Conservation (phyloP, 30 jellyfish, hydroid and myxozoan species). For the Turritopsis rubra region DNA sequence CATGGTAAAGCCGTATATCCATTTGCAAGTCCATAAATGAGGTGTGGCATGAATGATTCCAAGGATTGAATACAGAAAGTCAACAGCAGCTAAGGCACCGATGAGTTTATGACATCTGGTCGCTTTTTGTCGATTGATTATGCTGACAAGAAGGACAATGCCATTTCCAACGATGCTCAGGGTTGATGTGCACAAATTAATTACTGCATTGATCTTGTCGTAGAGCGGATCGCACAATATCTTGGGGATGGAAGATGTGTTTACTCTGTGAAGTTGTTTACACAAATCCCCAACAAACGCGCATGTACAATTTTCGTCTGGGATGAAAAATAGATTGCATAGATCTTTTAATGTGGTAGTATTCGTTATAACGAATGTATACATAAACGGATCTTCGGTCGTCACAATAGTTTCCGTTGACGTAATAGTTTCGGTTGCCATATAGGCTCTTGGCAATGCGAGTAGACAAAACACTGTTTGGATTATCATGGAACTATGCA, state of each 20-base stretch:
- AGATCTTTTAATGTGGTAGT: not conserved
- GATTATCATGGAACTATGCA: not conserved
- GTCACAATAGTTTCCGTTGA: not conserved
- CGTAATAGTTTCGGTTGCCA: not conserved
- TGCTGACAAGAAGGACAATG: not conserved
- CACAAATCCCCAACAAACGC: not conserved
- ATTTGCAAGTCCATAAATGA: conserved; percentile 13
- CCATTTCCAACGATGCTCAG: not conserved
- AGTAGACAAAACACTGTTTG: not conserved
- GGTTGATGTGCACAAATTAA: not conserved
- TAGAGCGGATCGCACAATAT: not conserved
- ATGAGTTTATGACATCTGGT: conserved; percentile 1
- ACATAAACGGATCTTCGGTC: not conserved
- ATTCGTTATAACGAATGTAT: not conserved
- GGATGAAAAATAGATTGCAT: not conserved
- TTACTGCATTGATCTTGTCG: not conserved
- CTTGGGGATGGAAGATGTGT: not conserved
- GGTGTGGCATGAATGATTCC: not conserved
- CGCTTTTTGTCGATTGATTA: not conserved
- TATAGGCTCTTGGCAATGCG: not conserved
- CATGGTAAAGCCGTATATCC: not conserved
- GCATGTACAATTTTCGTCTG: not conserved
- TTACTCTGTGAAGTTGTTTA: not conserved
- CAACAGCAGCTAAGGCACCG: not conserved
- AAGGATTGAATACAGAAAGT: not conserved